Percentiles rank a stretch among this genome's conserved stretches.
These are phyloP conservation scores for Leucophenga maculata DNA, from an alignment of 2,888 invertebrate genomes.

Conservation along the genomic window DNA sequence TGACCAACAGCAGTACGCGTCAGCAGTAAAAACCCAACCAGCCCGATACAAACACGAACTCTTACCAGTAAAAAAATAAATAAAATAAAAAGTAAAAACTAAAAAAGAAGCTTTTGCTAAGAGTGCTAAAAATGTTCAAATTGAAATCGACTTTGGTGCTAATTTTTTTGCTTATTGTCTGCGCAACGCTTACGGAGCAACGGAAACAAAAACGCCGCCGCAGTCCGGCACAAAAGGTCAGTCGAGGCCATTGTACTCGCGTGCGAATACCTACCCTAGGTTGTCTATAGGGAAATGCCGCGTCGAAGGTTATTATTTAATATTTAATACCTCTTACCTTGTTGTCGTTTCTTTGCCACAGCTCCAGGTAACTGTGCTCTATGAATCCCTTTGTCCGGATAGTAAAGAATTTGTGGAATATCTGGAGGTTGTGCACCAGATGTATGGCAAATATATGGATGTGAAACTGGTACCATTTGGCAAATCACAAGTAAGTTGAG, in stretches of 20 bases:
- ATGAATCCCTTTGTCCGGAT: conserved; percentile 78
- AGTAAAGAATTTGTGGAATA: conserved; percentile 75
- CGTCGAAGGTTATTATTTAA: background rate
- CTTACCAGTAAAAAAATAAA: background rate
- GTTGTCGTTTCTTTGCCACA: conserved; percentile 36
- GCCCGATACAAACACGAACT: no score
- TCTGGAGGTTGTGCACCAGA: conserved; percentile 73
- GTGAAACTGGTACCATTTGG: conserved; percentile 78
- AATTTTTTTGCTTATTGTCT: conserved; percentile 19
- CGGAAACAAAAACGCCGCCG: background rate
- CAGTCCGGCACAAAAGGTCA: no score
- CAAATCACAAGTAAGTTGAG: conserved; percentile 75
- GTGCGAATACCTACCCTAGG: background rate
- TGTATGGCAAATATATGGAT: conserved; percentile 73
- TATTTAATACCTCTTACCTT: conserved; percentile 12
- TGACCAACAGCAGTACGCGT: background rate
- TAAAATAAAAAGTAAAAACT: background rate
- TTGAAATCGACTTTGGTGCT: background rate
- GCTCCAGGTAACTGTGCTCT: conserved; percentile 75
- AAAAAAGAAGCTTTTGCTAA: conserved; percentile 26
- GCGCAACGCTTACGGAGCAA: background rate
- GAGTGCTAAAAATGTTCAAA: conserved; percentile 34
- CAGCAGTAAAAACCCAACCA: conserved; percentile 1
- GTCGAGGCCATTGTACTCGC: background rate
- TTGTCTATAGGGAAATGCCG: background rate